Evolutionary conservation across 2,113 vertebrate species (phyloP).

Genomic region (Variabilichromis moorii): DNA sequence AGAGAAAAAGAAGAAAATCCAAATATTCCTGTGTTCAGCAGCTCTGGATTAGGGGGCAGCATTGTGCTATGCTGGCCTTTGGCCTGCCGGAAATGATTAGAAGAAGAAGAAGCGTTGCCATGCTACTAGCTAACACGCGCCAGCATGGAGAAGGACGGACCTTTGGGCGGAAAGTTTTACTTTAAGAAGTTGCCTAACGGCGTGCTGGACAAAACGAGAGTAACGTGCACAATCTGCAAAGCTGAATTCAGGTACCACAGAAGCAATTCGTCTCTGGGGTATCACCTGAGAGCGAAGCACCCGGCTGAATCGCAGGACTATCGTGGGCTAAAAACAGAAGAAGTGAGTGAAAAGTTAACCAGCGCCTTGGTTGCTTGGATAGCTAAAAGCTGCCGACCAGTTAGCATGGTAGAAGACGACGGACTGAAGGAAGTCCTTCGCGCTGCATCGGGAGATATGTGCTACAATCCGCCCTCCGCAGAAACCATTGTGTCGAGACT

Average conservation of each 20-base stretch:
- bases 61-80: accelerated
- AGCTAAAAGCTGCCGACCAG: neutral
- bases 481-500: neutral
- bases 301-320: neutral
- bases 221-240: neutral
- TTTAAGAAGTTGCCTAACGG: neutral
- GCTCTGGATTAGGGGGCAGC: neutral
- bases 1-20: neutral
- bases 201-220: neutral
- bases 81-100: neutral
- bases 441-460: neutral
- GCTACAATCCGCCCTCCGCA: accelerated
- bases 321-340: neutral
- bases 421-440: neutral
- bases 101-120: neutral
- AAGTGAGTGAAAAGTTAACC: neutral
- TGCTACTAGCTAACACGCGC: neutral
- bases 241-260: neutral
- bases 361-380: neutral
- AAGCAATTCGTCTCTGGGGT: neutral
- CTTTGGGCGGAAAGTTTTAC: neutral
- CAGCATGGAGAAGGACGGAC: neutral
- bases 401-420: neutral
- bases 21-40: neutral
- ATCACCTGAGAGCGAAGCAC: neutral